Percentiles rank a stretch among this genome's conserved stretches.
Conservation (phyloP, 2,888 invertebrate species). For the Podabrus alpinus region DNA sequence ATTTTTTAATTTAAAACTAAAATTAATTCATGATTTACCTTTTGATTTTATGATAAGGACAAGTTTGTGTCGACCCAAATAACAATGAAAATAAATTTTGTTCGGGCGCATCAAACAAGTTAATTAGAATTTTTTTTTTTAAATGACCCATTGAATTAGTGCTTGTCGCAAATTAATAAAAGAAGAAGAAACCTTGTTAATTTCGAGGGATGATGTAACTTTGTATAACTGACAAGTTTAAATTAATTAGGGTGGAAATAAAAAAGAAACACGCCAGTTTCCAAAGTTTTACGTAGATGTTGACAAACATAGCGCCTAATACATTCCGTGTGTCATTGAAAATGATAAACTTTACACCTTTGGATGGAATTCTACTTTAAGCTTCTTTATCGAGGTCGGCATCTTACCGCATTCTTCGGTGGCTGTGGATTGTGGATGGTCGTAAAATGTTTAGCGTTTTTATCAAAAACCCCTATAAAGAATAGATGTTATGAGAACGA, state of each 20-base stretch:
- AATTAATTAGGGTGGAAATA: constrained; percentile 1
- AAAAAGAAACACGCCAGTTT: constrained; percentile 11
- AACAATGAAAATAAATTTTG: constrained; percentile 1
- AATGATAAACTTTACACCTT: constrained; percentile 43
- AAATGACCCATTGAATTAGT: background rate
- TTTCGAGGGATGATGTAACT: background rate
- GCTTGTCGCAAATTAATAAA: constrained; percentile 21
- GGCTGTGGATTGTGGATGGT: constrained; percentile 33
- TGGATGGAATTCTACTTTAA: constrained; percentile 36
- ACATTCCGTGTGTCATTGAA: constrained; percentile 31
- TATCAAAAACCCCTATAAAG: constrained; percentile 32
- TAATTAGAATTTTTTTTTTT: background rate
- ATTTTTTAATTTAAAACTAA: background rate
- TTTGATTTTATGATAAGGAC: background rate
- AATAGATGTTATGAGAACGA: constrained; percentile 31
- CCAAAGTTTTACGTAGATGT: constrained; percentile 5
- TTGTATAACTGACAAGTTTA: constrained; percentile 14
- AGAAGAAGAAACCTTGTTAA: background rate
- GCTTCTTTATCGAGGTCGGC: constrained; percentile 39
- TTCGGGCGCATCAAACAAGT: background rate
- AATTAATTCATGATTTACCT: background rate
- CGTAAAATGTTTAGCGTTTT: constrained; percentile 34
- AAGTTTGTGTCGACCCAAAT: constrained; percentile 6
- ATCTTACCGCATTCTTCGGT: constrained; percentile 40
- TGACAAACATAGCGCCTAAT: constrained; percentile 19